Percentiles rank a stretch among this genome's conserved stretches.
These are phyloP conservation scores for Reticulitermes speratus DNA, from an alignment of 1,140 invertebrate genomes.

Conservation along the genomic window DNA sequence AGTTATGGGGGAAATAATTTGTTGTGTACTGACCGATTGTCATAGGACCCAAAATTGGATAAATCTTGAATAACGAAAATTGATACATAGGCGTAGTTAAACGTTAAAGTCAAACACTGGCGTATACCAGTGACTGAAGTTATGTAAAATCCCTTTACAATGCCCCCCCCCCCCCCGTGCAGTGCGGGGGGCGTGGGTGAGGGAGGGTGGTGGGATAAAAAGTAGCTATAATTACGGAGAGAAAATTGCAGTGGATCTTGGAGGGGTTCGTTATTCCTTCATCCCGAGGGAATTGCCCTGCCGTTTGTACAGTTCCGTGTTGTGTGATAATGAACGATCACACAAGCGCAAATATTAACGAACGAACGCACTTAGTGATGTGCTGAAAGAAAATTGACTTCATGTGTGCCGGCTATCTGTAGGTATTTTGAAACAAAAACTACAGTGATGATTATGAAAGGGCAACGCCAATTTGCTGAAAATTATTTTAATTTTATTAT, in stretches of 20 bases:
- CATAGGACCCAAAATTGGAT: too few relatives aligned
- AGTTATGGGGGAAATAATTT: too few relatives aligned
- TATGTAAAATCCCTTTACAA: not conserved
- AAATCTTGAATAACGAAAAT: too few relatives aligned
- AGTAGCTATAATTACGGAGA: not conserved
- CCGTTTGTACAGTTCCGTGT: not conserved
- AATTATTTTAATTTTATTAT: too few relatives aligned
- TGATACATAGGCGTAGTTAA: too few relatives aligned
- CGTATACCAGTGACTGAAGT: not conserved
- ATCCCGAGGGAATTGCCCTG: not conserved
- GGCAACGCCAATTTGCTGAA: too few relatives aligned
- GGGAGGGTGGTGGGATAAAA: not conserved
- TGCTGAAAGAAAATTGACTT: too few relatives aligned
- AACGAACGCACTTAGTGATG: not conserved
- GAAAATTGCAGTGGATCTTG: not conserved
- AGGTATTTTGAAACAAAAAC: too few relatives aligned
- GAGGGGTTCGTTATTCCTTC: not conserved
- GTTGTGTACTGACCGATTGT: too few relatives aligned
- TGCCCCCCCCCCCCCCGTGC: not conserved
- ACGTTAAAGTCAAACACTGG: too few relatives aligned
- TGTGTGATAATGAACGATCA: not conserved
- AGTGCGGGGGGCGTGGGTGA: not conserved
- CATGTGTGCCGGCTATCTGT: too few relatives aligned
- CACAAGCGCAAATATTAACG: not conserved
- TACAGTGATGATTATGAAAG: too few relatives aligned